Percentiles rank a stretch among this genome's conserved stretches.
These are phyloP conservation scores for Thamnophis sirtalis DNA, from an alignment of 2,113 vertebrate genomes.

Conservation along the genomic window DNA sequence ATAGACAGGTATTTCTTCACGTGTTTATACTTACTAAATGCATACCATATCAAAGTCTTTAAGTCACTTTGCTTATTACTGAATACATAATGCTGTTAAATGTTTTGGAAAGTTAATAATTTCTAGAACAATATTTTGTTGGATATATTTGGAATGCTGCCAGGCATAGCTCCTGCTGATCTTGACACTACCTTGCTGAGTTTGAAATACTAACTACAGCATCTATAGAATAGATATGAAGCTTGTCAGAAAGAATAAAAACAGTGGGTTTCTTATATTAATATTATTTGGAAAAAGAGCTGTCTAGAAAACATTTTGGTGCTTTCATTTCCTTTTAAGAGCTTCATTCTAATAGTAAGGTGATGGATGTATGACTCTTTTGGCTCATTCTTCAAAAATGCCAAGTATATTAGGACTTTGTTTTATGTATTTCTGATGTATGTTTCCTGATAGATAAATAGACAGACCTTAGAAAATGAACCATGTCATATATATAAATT, in stretches of 20 bases:
- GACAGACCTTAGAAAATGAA: background rate
- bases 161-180: background rate
- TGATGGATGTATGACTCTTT: background rate
- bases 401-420: background rate
- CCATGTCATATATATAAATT: background rate
- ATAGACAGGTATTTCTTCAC: background rate
- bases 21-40: background rate
- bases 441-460: background rate
- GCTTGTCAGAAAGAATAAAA: background rate
- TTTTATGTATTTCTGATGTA: background rate
- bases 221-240: slow-evolving; percentile 1
- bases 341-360: background rate
- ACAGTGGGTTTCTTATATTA: background rate
- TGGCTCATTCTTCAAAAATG: background rate
- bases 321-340: background rate
- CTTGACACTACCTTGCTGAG: background rate
- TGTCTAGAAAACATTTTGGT: background rate
- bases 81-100: background rate
- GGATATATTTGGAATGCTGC: slow-evolving; percentile 16
- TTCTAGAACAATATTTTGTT: background rate
- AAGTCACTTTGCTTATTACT: background rate
- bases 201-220: background rate
- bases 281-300: background rate
- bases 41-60: slow-evolving; percentile 1
- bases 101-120: slow-evolving; percentile 1